phyloP scores from a whole-genome alignment of 2,888 invertebrate species.

The Blastobasis adustella region DNA sequence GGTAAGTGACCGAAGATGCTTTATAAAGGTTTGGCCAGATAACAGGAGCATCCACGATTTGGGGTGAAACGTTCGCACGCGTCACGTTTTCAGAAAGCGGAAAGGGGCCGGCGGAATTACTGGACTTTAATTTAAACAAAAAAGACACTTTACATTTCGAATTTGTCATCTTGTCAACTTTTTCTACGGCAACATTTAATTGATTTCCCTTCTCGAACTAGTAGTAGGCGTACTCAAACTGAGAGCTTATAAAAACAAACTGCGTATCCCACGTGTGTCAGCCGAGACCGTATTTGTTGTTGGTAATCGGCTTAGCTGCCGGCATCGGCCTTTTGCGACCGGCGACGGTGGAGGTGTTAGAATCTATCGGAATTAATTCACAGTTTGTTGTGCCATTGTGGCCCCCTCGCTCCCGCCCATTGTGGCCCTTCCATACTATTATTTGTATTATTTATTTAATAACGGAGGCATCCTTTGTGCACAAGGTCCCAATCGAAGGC shows the following conservation, averaged over 20 bases:
- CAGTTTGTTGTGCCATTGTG: constrained; percentile 68
- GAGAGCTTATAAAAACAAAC: constrained; percentile 35
- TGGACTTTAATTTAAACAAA: too few relatives aligned
- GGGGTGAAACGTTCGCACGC: too few relatives aligned
- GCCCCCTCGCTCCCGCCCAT: constrained; percentile 58
- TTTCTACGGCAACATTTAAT: too few relatives aligned
- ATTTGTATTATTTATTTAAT: constrained; percentile 67
- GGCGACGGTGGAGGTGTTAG: constrained; percentile 62
- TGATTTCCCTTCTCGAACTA: too few relatives aligned
- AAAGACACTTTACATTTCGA: too few relatives aligned
- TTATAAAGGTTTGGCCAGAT: too few relatives aligned
- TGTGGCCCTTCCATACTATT: constrained; percentile 41
- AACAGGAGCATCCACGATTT: too few relatives aligned
- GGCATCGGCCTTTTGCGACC: constrained; percentile 30
- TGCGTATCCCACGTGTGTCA: constrained; percentile 46
- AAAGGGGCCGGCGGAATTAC: too few relatives aligned
- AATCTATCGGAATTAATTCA: constrained; percentile 70
- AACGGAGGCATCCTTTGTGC: constrained; percentile 58
- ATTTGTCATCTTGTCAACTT: too few relatives aligned
- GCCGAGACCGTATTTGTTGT: constrained; percentile 58
- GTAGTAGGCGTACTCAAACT: too few relatives aligned
- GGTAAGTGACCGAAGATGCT: too few relatives aligned
- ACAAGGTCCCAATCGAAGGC: constrained; percentile 39
- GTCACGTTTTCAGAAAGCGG: too few relatives aligned
- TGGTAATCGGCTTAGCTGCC: constrained; percentile 66